Conservation (phyloP, 2,797 vertebrate genomes). For the Nothura maculosa region DNA sequence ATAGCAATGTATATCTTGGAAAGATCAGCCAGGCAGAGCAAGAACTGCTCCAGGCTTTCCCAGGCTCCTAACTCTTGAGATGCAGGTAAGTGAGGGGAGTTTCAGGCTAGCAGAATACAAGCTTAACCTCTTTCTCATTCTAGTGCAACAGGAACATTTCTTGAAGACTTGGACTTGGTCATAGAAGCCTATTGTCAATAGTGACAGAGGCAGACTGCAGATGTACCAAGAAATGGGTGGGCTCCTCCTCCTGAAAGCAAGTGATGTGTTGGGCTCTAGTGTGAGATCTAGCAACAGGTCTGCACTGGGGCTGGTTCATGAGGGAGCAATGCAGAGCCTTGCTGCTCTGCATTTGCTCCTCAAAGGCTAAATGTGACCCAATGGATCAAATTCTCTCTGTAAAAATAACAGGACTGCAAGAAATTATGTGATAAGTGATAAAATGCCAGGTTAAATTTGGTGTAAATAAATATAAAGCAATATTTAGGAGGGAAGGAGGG, state of each 20-base stretch:
- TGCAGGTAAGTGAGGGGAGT: rapidly evolving
- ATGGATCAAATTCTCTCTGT: background rate
- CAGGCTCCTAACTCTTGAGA: background rate
- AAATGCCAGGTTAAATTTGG: background rate
- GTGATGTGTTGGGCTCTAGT: background rate
- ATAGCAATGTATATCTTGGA: rapidly evolving
- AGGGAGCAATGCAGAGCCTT: background rate
- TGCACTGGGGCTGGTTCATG: background rate
- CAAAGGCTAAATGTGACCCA: rapidly evolving
- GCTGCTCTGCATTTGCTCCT: background rate
- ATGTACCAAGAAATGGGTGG: no score
- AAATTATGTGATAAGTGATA: background rate
- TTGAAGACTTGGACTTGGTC: background rate
- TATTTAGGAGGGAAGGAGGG: background rate
- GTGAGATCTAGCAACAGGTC: rapidly evolving
- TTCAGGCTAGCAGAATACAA: background rate
- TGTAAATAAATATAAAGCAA: background rate
- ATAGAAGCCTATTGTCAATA: rapidly evolving
- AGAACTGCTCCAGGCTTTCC: background rate
- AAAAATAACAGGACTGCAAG: background rate
- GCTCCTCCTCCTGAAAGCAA: rapidly evolving
- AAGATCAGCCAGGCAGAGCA: rapidly evolving
- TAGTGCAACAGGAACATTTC: background rate
- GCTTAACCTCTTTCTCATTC: background rate
- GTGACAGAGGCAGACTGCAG: rapidly evolving